These are phyloP conservation scores for Stenopsyche tienmushanensis DNA, from an alignment of 1,140 invertebrate species.

Conservation along the genomic window DNA sequence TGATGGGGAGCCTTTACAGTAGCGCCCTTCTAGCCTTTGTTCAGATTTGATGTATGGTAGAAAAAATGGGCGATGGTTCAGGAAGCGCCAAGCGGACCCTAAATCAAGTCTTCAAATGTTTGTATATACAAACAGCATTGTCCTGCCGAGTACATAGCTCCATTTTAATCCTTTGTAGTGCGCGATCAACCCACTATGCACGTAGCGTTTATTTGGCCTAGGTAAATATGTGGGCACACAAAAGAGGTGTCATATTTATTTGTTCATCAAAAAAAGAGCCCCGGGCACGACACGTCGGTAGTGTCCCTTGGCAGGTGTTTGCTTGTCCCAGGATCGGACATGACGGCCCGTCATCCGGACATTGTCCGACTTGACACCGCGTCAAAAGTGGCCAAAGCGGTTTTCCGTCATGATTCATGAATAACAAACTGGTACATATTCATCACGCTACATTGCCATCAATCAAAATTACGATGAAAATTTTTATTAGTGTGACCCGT, in stretches of 20 bases:
- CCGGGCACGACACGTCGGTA: not conserved
- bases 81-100: too few relatives aligned
- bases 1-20: too few relatives aligned
- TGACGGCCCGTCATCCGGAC: not conserved
- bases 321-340: too few relatives aligned
- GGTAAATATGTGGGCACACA: not conserved
- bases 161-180: not conserved
- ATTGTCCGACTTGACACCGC: not conserved
- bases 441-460: not conserved
- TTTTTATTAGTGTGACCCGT: not conserved
- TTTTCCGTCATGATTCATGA: not conserved
- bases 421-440: not conserved
- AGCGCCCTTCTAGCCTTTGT: too few relatives aligned
- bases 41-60: too few relatives aligned
- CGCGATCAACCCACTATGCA: not conserved
- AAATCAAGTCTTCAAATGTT: too few relatives aligned
- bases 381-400: not conserved
- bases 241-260: not conserved
- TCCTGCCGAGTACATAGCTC: too few relatives aligned
- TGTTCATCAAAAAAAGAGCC: too few relatives aligned
- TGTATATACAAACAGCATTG: too few relatives aligned
- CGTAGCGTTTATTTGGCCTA: not conserved
- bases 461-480: slow-evolving; percentile 15
- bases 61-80: too few relatives aligned
- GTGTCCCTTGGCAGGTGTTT: too few relatives aligned